Base-by-base conservation (phyloP, 2,113 vertebrate species). In the Erinaceus europaeus region DNA sequence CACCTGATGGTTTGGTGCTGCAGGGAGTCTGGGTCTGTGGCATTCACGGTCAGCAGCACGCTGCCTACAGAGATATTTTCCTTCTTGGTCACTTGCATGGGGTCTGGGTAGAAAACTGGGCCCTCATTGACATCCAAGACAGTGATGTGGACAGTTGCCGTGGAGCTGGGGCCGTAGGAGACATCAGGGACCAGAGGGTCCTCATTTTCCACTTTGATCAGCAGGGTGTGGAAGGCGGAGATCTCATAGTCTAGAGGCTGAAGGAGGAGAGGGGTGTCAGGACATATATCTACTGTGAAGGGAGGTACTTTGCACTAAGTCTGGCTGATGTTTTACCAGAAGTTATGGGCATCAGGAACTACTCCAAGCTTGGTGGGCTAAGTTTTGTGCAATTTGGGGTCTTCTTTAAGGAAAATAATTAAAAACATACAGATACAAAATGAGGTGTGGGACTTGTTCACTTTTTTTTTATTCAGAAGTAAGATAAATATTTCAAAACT, bases 161-260 rank as follows among this genome's bases (percentile, higher is more conserved):
- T 99, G 91, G 99, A 99, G 94, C 98, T 99, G 93, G 98, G 97
- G 10, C 98, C 98, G 0, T 99, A 99, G 67, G 97, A 96, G 0
- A 98, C 97, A 0, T 98, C 97, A 0, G 98, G 98, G 29, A 99
- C 98, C 88, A 99, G 95, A 0, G 97, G 98, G 91, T 99, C 99
- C 90, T 99, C 99, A 0, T 99, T 99, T 65, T 99, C 98, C 9
- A 99, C 99, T 93, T 98, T 98, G 97, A 99, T 99, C 92, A 99
- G 97, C 71, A 99, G 94, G 0, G 97, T 98, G 96, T 99, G 98
- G 42, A 98, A 98, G 0, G 97, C 97, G 0, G 97, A 97, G 64
- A 98, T 98, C 96, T 99, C 99, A 0, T 98, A 99, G 94, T 99
- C 98, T 69, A 99, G 94, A 71, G 99, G 98, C 99, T 98, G 97